Conservation (phyloP, 2,888 invertebrate genomes). For the Tenthredo livida region DNA sequence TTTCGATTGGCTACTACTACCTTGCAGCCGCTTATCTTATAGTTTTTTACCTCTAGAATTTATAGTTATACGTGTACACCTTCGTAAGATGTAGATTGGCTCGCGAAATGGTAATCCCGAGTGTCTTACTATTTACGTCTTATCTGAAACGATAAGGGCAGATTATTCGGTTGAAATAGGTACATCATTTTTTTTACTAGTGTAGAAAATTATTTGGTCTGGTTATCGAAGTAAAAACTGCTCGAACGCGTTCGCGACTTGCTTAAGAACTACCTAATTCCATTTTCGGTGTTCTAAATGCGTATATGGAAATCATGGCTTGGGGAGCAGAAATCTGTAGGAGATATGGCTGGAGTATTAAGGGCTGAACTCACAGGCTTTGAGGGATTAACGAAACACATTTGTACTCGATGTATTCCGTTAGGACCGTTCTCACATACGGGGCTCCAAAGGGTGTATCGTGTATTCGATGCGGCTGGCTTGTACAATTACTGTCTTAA, state of each 20-base stretch:
- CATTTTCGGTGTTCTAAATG: neutral
- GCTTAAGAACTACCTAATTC: neutral
- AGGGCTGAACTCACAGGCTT: slow-evolving; percentile 36
- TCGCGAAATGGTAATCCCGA: neutral
- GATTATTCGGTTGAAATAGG: neutral
- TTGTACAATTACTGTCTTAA: slow-evolving; percentile 15
- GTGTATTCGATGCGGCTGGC: neutral
- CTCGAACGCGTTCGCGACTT: neutral
- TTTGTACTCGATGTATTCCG: slow-evolving; percentile 31
- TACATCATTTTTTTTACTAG: neutral
- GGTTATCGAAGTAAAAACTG: neutral
- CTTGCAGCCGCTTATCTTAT: neutral
- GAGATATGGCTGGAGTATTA: neutral
- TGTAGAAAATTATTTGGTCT: neutral
- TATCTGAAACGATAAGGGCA: neutral
- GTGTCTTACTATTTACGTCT: neutral
- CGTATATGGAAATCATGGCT: neutral
- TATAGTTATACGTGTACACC: neutral
- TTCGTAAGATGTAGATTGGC: neutral
- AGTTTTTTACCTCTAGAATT: neutral
- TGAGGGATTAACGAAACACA: slow-evolving; percentile 43
- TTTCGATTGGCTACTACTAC: neutral
- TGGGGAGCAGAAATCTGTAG: neutral
- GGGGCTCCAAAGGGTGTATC: neutral
- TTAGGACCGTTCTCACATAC: neutral